Percentiles rank a stretch among this genome's conserved stretches.
These are phyloP conservation scores for Heliangelus exortis DNA, from an alignment of 2,797 vertebrate genomes.

Conservation along the genomic window DNA sequence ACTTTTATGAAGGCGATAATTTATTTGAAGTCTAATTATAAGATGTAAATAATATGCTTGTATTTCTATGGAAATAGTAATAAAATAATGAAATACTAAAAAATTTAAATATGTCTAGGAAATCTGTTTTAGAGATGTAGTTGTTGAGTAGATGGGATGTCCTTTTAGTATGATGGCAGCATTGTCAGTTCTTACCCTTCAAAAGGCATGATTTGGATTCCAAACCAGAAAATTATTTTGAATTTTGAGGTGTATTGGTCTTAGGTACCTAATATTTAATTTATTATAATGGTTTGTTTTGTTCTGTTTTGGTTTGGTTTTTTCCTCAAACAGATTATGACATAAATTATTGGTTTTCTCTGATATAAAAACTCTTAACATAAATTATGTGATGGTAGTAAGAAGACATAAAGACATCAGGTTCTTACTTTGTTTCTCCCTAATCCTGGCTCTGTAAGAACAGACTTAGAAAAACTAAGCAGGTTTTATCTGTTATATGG, in stretches of 20 bases:
- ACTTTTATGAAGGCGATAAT: neutral
- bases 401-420: neutral
- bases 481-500: conserved; percentile 30
- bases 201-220: neutral
- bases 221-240: neutral
- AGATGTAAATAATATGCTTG: neutral
- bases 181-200: neutral
- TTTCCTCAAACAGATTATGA: neutral
- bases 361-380: neutral
- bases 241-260: neutral
- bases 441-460: neutral
- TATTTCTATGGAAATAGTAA: neutral
- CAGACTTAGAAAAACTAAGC: conserved; percentile 29
- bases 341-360: neutral
- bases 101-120: neutral
- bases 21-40: neutral
- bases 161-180: neutral
- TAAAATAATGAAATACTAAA: neutral
- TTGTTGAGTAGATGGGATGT: neutral
- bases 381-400: neutral
- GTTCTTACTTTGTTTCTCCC: neutral
- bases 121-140: neutral
- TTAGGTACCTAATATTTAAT: neutral
- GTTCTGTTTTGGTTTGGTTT: neutral
- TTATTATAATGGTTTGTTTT: neutral